These are phyloP conservation scores for Oxyruncus cristatus DNA, from an alignment of 2,113 vertebrate species.

Conservation along the genomic window DNA sequence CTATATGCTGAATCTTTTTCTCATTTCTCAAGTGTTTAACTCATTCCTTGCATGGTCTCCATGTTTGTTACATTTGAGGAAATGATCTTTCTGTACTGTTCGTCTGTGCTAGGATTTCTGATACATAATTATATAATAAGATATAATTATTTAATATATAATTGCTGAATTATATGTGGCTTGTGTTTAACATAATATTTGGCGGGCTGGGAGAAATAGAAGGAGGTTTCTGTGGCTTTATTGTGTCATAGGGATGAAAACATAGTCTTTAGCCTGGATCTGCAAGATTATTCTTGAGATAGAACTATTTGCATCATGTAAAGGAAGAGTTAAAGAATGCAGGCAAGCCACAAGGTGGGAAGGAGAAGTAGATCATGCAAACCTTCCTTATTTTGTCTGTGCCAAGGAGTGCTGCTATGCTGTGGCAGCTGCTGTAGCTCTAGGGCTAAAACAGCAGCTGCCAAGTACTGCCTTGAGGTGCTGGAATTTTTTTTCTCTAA, in stretches of 20 bases:
- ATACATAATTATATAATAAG: not conserved
- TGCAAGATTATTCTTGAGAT: not conserved
- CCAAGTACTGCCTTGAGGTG: constrained; percentile 9
- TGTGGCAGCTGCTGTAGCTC: constrained; percentile 37
- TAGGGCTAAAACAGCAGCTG: constrained; percentile 18
- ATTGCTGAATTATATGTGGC: not conserved
- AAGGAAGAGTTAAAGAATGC: constrained; percentile 3
- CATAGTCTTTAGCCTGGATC: not conserved
- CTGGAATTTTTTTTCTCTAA: not conserved
- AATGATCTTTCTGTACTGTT: not conserved
- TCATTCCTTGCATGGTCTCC: not conserved
- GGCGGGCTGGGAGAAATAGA: not conserved
- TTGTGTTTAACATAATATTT: not conserved
- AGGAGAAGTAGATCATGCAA: not conserved
- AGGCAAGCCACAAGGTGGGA: not conserved
- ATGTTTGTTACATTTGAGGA: not conserved
- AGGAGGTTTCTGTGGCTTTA: not conserved
- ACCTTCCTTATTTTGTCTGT: not conserved
- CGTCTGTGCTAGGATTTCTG: not conserved
- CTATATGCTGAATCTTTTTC: not conserved
- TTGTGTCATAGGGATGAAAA: not conserved
- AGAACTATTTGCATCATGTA: not conserved
- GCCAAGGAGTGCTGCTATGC: not conserved
- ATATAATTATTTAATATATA: not conserved
- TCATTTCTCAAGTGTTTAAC: not conserved